Conservation (phyloP, 2,797 vertebrate genomes). For the Lacerta viridis region DNA sequence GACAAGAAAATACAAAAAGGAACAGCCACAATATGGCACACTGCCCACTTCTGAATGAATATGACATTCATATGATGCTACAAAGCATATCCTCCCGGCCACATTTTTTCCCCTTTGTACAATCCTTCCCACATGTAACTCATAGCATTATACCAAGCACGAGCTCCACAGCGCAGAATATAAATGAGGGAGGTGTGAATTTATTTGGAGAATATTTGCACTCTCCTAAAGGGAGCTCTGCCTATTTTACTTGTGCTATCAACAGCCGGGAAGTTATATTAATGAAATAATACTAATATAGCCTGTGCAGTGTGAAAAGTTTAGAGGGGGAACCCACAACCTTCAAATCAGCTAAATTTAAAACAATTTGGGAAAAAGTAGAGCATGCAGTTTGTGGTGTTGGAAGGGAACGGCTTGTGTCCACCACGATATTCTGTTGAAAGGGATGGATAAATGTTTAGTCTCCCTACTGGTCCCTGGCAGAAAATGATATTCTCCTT, state of each 20-base stretch:
- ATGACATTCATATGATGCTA: constrained; percentile 6
- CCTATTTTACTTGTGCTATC: not conserved
- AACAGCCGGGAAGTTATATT: not conserved
- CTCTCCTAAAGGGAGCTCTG: not conserved
- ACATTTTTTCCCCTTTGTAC: not conserved
- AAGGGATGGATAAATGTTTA: not conserved
- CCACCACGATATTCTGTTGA: not conserved
- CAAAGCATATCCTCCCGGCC: not conserved
- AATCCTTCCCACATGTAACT: not conserved
- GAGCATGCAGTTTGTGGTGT: not conserved
- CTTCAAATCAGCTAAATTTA: not conserved
- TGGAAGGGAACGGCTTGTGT: not conserved
- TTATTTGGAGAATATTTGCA: not conserved
- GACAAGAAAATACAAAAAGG: constrained; percentile 23
- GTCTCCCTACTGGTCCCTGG: no score
- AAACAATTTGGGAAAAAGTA: not conserved
- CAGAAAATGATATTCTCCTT: not conserved
- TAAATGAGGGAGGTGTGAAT: not conserved
- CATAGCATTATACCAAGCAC: not conserved
- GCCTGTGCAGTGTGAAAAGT: not conserved
- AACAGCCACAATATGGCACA: not conserved
- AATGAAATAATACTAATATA: not conserved
- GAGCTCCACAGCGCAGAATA: not conserved
- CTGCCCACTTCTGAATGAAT: constrained; percentile 7
- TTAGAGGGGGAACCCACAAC: not conserved